These are phyloP conservation scores for Mirza zaza DNA, from an alignment of 2,113 vertebrate genomes.

Conservation along the genomic window DNA sequence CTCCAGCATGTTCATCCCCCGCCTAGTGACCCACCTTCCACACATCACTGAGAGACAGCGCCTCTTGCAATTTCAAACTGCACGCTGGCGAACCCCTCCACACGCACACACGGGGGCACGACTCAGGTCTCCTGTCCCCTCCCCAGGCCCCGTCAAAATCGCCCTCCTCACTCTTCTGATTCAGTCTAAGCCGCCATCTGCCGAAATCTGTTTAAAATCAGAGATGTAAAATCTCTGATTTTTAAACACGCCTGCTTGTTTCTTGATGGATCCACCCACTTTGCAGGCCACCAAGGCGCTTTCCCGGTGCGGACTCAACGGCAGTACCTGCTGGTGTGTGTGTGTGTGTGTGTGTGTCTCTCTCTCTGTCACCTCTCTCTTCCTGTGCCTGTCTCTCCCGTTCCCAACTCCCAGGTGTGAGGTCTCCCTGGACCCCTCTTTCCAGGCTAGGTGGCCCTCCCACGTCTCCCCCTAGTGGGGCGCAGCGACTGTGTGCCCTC, in stretches of 20 bases:
- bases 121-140: too few relatives aligned
- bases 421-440: neutral
- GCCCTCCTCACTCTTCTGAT: neutral
- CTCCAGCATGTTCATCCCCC: accelerated
- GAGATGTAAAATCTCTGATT: neutral
- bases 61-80: too few relatives aligned
- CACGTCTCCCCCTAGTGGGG: too few relatives aligned
- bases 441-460: neutral
- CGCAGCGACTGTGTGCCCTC: neutral
- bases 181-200: neutral
- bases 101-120: neutral
- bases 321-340: accelerated
- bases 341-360: too few relatives aligned
- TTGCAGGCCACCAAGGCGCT: neutral
- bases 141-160: neutral
- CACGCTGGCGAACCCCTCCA: too few relatives aligned
- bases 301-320: neutral
- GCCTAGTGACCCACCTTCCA: neutral
- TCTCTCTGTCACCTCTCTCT: too few relatives aligned
- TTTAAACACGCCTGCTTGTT: neutral
- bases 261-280: neutral
- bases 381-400: too few relatives aligned
- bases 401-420: neutral
- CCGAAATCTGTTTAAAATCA: neutral
- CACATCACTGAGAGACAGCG: too few relatives aligned